phyloP scores from a whole-genome alignment of 2,113 vertebrate species.

The Galemys pyrenaicus region DNA sequence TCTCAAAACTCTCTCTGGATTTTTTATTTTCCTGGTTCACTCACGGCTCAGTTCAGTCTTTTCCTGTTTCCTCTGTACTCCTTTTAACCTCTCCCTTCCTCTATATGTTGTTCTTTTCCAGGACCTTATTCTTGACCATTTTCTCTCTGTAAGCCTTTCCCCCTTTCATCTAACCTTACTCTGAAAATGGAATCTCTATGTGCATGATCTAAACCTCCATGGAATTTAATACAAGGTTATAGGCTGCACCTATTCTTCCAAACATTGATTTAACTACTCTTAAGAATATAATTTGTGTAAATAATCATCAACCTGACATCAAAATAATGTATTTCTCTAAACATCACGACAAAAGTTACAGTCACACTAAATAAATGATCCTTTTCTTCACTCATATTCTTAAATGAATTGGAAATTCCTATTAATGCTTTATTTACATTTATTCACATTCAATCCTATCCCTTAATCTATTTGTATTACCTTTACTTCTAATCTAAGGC shows the following conservation, averaged over 20 bases:
- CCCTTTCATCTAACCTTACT: background rate
- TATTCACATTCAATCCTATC: background rate
- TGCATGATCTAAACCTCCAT: background rate
- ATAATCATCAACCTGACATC: background rate
- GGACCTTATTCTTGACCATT: background rate
- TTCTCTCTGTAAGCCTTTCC: background rate
- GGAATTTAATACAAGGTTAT: background rate
- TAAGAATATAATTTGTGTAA: background rate
- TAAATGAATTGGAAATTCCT: background rate
- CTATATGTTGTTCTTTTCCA: background rate
- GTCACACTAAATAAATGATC: background rate
- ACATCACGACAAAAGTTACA: background rate
- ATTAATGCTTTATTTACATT: background rate
- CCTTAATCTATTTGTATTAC: background rate
- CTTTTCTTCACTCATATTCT: background rate
- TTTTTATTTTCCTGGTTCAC: background rate
- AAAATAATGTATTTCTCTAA: conserved; percentile 15
- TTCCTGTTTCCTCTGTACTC: background rate
- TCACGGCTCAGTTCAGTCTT: background rate
- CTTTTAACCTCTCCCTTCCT: background rate
- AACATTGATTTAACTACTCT: background rate
- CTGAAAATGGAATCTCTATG: background rate
- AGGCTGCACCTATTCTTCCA: background rate
- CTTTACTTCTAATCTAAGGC: background rate
- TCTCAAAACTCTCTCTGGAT: background rate